These are phyloP conservation scores for Gavia stellata DNA, from an alignment of 2,113 vertebrate species.

Conservation along the genomic window DNA sequence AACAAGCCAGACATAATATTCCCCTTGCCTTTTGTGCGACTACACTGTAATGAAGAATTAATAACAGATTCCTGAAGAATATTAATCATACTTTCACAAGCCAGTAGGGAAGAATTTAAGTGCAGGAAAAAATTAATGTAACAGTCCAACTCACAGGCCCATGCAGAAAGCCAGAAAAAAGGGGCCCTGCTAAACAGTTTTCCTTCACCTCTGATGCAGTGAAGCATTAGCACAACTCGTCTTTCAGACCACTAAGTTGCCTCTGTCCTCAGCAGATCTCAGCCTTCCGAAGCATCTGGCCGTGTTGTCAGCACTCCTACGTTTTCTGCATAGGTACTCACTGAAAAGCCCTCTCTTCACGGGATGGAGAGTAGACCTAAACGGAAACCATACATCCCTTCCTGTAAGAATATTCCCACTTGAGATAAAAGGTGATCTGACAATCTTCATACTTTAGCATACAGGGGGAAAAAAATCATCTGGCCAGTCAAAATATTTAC, in stretches of 20 bases:
- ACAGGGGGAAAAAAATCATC: no score
- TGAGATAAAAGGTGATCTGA: not conserved
- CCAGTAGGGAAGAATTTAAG: slow-evolving; percentile 43
- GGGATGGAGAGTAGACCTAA: not conserved
- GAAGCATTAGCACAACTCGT: rapidly evolving
- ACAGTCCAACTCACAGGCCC: not conserved
- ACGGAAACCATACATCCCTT: not conserved
- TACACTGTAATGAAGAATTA: slow-evolving; percentile 64
- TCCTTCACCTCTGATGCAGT: rapidly evolving
- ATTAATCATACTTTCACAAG: slow-evolving; percentile 61
- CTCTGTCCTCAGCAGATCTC: not conserved
- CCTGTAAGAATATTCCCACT: not conserved
- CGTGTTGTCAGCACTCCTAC: not conserved
- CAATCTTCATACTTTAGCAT: not conserved
- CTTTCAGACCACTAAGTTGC: not conserved
- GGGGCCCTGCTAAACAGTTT: not conserved
- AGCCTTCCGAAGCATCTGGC: not conserved
- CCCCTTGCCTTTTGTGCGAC: slow-evolving; percentile 50
- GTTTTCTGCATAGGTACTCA: no score
- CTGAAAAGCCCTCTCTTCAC: not conserved
- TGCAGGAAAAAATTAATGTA: slow-evolving; percentile 29
- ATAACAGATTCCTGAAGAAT: slow-evolving; percentile 59
- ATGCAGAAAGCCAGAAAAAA: not conserved
- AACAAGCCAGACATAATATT: slow-evolving; percentile 65
- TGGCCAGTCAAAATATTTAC: not conserved